Evolutionary conservation across 1,140 invertebrate genomes (phyloP), one percentile per base, ranked within the genome.

Genomic region (Cotesia vestalis): DNA sequence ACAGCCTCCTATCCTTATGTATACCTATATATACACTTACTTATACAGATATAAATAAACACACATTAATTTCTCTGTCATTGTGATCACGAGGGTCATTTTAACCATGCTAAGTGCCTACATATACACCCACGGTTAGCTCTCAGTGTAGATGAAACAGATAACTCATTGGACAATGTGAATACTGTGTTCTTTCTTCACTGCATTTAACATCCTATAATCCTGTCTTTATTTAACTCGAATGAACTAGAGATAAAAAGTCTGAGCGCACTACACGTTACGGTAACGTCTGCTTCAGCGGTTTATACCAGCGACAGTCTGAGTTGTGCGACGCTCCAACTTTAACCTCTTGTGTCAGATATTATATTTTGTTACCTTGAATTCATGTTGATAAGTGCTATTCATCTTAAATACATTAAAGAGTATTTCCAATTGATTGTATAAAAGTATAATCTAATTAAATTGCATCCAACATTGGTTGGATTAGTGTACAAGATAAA

Each of bases 21-120:
- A 27, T 27, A 27, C 3, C 1, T 27, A 27, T 27, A 27, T 27
- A 5, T 17, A 57, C 53, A 20, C 12, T 17, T 20, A 62, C 34
- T n/a, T n/a, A 27, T 61, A 63, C 36, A 46, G 27, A 63, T 27
- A 27, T 20, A n/a, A 9, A 55, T 51, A 67, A 51, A 67, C 66
- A 52, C 46, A 53, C n/a, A 67, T 20, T 35, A 17, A 17, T 27
- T 40, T 53, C 66, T 20, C 34, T 35, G 53, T 62, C 34, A 35
- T 62, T 52, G 66, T 36, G 20, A 51, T 67, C 66, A 67, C 38
- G 69, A 72, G 66, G 64, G 63, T 51, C 66, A 38, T 64, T 67
- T 71, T 68, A 74, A 74, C 69, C 62, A 64, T 53, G 69, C 71
- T 71, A 74, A 74, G 73, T 74, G 69, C 69, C 66, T 59, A 68